These are phyloP conservation scores for Lasioglossum figueresi DNA, from an alignment of 2,888 invertebrate species.

Conservation along the genomic window DNA sequence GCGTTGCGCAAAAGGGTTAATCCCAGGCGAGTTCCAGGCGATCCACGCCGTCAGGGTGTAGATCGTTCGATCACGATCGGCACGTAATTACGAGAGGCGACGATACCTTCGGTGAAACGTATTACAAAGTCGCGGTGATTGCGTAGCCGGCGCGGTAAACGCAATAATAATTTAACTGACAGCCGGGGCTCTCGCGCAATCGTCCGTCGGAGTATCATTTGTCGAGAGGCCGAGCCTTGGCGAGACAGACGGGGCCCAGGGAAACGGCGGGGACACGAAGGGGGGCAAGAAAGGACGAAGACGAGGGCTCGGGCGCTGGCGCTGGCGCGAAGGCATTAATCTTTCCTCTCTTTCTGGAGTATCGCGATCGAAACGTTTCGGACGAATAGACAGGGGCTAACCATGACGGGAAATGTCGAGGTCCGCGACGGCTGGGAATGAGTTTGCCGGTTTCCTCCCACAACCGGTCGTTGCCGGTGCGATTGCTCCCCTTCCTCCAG, in stretches of 20 bases:
- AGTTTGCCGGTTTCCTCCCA: conserved; percentile 81
- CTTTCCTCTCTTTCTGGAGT: conserved; percentile 64
- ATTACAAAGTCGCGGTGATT: conserved; percentile 50
- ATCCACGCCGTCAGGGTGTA: conserved; percentile 27
- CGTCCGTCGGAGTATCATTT: conserved; percentile 65
- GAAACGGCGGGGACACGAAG: conserved; percentile 20
- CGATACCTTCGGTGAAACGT: conserved; percentile 46
- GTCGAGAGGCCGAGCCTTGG: conserved; percentile 41
- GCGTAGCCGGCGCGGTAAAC: conserved; percentile 55
- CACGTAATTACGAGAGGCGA: conserved; percentile 55
- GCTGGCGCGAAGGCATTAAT: conserved; percentile 63
- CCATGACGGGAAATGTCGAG: conserved; percentile 75
- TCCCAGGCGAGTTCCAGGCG: conserved; percentile 20
- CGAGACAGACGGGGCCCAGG: conserved; percentile 16
- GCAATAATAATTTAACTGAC: conserved; percentile 70
- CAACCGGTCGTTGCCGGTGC: conserved; percentile 70
- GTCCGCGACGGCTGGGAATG: conserved; percentile 81
- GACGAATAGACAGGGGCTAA: conserved; percentile 68
- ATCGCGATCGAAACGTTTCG: conserved; percentile 73
- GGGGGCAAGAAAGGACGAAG: conserved; percentile 23
- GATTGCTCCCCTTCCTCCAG: background rate
- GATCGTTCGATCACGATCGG: conserved; percentile 59
- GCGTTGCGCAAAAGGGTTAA: conserved; percentile 35
- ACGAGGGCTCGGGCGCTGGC: conserved; percentile 9
- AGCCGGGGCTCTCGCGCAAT: conserved; percentile 59